phyloP scores from a whole-genome alignment of 2,113 vertebrate species.

The Petaurus breviceps region DNA sequence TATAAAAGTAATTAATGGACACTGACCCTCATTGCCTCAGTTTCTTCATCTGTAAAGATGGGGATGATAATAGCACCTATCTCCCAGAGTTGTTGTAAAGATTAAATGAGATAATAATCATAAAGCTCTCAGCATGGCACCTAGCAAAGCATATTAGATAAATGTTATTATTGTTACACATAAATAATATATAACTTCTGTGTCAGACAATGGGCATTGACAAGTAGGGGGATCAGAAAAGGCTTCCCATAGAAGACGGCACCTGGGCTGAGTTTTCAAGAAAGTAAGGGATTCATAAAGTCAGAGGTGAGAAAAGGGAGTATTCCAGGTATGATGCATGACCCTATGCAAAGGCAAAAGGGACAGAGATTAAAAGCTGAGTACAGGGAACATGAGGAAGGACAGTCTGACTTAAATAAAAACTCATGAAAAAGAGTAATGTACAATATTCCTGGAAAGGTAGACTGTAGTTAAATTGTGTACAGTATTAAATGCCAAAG shows the following conservation, averaged over 20 bases:
- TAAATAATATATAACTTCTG: not conserved
- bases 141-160: not conserved
- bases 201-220: not conserved
- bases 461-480: not conserved
- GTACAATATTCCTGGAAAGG: not conserved
- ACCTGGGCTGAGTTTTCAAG: not conserved
- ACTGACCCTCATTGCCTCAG: not conserved
- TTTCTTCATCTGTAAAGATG: not conserved
- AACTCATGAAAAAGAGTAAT: not conserved
- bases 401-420: not conserved
- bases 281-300: not conserved
- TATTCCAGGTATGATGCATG: not conserved
- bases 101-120: not conserved
- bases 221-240: not conserved
- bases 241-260: not conserved
- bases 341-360: not conserved
- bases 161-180: not conserved
- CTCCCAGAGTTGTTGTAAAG: not conserved
- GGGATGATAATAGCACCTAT: not conserved
- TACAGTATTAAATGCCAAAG: not conserved
- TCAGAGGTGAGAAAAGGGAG: not conserved
- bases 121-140: not conserved
- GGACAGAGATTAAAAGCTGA: not conserved
- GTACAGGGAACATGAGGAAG: not conserved
- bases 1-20: not conserved